Evolutionary conservation across 2,797 vertebrate genomes (phyloP), one percentile per base, ranked within the genome.

Genomic region (Odontamblyopus rebecca): DNA sequence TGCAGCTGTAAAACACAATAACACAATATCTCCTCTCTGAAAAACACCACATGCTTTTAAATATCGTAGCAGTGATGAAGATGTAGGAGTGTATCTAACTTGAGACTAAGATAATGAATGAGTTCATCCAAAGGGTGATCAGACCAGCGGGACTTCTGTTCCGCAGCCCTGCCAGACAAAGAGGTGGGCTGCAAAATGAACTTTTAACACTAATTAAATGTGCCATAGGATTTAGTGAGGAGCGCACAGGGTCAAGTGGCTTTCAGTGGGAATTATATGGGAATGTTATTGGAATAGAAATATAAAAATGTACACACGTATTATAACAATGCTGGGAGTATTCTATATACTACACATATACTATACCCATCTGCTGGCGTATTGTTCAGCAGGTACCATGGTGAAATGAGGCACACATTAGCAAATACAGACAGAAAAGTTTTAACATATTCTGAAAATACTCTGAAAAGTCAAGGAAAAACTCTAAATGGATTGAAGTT

Each of bases 71-170:
- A 3, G 1, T 79, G 69, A 75, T 77, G 75, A 71, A 74, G 66
- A 62, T 13, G 35, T 50, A 54, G 65, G 60, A 0, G 64, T 9
- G 59, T 64, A 68, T 26, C 54, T 66, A 53, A 75, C 61, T 54
- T 13, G 62, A 16, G 61, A 67, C 71, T 71, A 69, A 64, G n/a
- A 19, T 53, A 71, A 84, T 71, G 50, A 74, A 77, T 78, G 63
- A 68, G 67, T 83, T 81, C 74, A 81, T 78, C 66, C 61, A 77
- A 23, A 70, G 67, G 73, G 64, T 83, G 71, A 74, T 68, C 61
- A 76, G 65, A 13, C 75, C 78, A 50, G 16, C 1, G 61, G 68
- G 74, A 80, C 64, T 79, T 77, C 66, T 70, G 35, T 76, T 71
- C 66, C 23, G 67, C 35, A 50, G 50, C 77, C 65, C 80, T 71